phyloP scores from a whole-genome alignment of 2,113 vertebrate species.

The Thunnus thynnus region DNA sequence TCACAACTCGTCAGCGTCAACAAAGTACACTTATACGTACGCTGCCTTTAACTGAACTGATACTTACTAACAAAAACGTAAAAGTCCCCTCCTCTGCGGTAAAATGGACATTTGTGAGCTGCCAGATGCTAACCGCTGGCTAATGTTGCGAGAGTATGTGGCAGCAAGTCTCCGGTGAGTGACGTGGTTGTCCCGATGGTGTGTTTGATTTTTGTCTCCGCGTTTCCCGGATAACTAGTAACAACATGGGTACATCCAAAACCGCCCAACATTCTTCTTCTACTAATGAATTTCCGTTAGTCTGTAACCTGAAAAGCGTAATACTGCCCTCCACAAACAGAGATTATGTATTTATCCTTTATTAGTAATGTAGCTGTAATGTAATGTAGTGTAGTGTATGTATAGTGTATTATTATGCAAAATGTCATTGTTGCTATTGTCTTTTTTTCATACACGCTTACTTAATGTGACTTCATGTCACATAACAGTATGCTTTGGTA shows the following conservation, averaged over 20 bases:
- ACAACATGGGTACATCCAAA: not conserved
- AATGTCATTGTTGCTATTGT: too few relatives aligned
- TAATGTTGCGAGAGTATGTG: constrained; percentile 36
- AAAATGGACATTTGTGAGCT: not conserved
- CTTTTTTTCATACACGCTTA: too few relatives aligned
- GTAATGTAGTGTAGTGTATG: too few relatives aligned
- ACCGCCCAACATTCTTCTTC: not conserved
- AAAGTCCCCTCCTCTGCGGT: not conserved
- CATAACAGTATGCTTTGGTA: too few relatives aligned
- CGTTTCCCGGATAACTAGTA: constrained; percentile 1
- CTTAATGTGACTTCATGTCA: too few relatives aligned
- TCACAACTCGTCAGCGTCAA: not conserved
- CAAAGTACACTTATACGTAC: not conserved
- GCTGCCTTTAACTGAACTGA: not conserved
- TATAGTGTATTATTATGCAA: too few relatives aligned
- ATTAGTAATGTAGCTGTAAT: too few relatives aligned
- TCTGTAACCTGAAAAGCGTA: too few relatives aligned
- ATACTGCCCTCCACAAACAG: too few relatives aligned
- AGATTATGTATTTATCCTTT: too few relatives aligned
- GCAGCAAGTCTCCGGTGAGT: constrained; percentile 60
- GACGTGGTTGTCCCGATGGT: constrained; percentile 47
- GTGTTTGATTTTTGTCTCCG: constrained; percentile 16
- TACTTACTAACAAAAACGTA: constrained; percentile 47
- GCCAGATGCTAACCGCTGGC: constrained; percentile 63
- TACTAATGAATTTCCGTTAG: too few relatives aligned